A percentile compares a stretch with the other conserved stretches of the same genome.
These are phyloP conservation scores for Rhyacichthys aspro DNA, from an alignment of 2,797 vertebrate genomes.

Conservation along the genomic window DNA sequence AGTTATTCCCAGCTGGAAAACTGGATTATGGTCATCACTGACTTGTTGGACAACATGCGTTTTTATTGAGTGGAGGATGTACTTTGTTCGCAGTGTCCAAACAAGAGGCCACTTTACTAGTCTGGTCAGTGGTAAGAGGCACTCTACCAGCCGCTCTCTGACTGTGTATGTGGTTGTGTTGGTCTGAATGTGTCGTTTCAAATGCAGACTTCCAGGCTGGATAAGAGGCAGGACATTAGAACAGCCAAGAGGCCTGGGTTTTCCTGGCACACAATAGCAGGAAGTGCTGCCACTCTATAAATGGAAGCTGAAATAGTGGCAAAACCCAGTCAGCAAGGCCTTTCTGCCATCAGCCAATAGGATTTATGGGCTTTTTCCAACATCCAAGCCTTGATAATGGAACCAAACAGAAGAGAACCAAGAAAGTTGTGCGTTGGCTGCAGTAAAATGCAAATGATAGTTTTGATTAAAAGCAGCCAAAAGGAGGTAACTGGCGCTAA, in stretches of 20 bases:
- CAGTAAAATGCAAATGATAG: constrained; percentile 28
- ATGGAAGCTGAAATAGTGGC: constrained; percentile 70
- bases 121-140: constrained; percentile 60
- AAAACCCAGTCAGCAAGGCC: constrained; percentile 51
- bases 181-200: constrained; percentile 26
- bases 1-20: constrained; percentile 38
- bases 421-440: constrained; percentile 36
- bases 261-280: constrained; percentile 90
- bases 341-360: constrained; percentile 46
- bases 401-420: constrained; percentile 33
- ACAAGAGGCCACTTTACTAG: constrained; percentile 37
- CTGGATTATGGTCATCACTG: constrained; percentile 48
- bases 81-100: constrained; percentile 35
- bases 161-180: constrained; percentile 21
- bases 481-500: constrained; percentile 11
- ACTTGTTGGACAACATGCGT: constrained; percentile 30
- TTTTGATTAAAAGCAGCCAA: constrained; percentile 18
- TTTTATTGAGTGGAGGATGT: constrained; percentile 45
- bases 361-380: constrained; percentile 55
- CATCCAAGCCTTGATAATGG: constrained; percentile 48
- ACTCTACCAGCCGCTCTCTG: constrained; percentile 28
- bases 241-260: constrained; percentile 68
- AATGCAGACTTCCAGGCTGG: constrained; percentile 47
- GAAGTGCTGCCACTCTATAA: constrained; percentile 83
- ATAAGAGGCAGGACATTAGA: constrained; percentile 68